These are phyloP conservation scores for Tyrannus savana DNA, from an alignment of 2,113 vertebrate genomes.

Conservation along the genomic window DNA sequence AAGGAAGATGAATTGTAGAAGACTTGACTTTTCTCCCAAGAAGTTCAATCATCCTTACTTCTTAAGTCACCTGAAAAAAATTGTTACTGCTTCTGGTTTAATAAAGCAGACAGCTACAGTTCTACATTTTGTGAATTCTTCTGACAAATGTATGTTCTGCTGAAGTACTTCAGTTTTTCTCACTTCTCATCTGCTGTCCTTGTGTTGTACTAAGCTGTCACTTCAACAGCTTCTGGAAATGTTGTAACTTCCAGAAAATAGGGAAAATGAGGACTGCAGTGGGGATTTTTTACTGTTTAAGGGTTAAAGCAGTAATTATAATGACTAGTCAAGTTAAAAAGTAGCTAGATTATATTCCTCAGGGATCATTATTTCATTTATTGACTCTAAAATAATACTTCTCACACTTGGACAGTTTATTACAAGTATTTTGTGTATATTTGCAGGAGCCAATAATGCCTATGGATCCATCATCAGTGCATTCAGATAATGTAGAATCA, in stretches of 20 bases:
- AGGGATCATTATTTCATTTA: not conserved
- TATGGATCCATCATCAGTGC: constrained; percentile 78
- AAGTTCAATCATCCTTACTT: not conserved
- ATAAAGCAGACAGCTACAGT: not conserved
- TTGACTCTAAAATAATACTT: not conserved
- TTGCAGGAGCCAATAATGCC: constrained; percentile 87
- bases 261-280: not conserved
- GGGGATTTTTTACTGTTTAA: not conserved
- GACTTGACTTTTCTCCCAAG: not conserved
- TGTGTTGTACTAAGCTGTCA: not conserved
- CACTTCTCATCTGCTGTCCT: not conserved
- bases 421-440: constrained; percentile 1
- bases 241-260: not conserved
- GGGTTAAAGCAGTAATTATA: not conserved
- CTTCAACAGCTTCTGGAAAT: not conserved
- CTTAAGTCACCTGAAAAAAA: not conserved
- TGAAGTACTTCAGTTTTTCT: not conserved
- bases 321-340: not conserved
- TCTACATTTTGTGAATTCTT: not conserved
- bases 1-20: not conserved
- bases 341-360: not conserved
- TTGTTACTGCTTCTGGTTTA: not conserved
- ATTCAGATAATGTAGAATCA: constrained; percentile 83
- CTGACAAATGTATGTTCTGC: not conserved
- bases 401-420: not conserved